Conservation (phyloP, 2,888 invertebrate species). For the Diabrotica balteata region DNA sequence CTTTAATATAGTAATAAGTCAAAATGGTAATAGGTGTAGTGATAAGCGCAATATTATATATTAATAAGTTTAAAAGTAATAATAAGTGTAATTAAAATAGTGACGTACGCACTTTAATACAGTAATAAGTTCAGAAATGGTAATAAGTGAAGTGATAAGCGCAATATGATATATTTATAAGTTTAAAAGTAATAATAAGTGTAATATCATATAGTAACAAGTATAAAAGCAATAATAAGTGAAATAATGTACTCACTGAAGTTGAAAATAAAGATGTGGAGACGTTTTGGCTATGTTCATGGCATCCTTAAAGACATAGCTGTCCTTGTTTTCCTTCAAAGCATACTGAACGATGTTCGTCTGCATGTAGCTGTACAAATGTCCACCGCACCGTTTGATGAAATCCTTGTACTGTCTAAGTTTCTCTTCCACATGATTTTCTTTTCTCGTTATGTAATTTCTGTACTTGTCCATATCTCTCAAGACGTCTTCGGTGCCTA, state of each 20-base stretch:
- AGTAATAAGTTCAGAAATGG: too few species aligned
- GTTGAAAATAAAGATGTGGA: constrained; percentile 68
- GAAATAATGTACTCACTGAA: constrained; percentile 60
- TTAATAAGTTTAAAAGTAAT: too few species aligned
- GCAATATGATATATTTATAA: too few species aligned
- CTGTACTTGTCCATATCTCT: constrained; percentile 72
- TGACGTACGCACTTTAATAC: too few species aligned
- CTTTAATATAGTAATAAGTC: too few species aligned
- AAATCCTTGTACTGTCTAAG: constrained; percentile 67
- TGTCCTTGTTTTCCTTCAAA: constrained; percentile 68
- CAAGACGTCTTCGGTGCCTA: constrained; percentile 74
- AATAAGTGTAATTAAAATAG: too few species aligned
- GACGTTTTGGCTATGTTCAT: constrained; percentile 62
- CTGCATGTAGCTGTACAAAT: constrained; percentile 67
- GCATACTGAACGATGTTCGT: constrained; percentile 76
- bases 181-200: too few species aligned
- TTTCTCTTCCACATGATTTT: constrained; percentile 59
- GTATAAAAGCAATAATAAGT: too few species aligned
- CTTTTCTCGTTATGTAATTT: constrained; percentile 64
- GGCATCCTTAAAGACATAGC: constrained; percentile 62
- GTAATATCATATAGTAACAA: too few species aligned
- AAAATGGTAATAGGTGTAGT: too few species aligned
- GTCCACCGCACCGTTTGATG: constrained; percentile 68
- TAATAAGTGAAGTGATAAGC: too few species aligned
- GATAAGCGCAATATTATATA: too few species aligned